These are phyloP conservation scores for Drosophila willistoni DNA, from an alignment of 1,140 invertebrate genomes.

Conservation along the genomic window DNA sequence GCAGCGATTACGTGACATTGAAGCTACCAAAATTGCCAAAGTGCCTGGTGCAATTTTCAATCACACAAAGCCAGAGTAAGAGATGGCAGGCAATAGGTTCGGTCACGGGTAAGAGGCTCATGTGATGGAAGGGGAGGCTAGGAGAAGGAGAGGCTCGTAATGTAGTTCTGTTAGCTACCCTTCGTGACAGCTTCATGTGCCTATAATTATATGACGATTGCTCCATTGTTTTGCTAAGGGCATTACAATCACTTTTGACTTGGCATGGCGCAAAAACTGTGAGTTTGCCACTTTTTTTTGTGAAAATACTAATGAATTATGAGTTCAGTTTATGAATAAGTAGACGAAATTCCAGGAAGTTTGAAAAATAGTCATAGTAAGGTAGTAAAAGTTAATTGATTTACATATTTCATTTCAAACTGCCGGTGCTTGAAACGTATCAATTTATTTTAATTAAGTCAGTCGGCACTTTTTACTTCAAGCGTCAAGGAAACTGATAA, in stretches of 20 bases:
- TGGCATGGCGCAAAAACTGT: background rate
- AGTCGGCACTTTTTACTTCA: background rate
- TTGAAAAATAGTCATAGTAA: background rate
- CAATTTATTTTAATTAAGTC: background rate
- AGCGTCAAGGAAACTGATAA: too few species aligned
- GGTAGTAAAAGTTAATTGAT: background rate
- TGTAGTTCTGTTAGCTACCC: slow-evolving; percentile 18
- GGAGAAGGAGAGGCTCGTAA: too few species aligned
- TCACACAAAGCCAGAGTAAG: slow-evolving; percentile 41
- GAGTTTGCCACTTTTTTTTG: background rate
- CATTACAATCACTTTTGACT: slow-evolving; percentile 26
- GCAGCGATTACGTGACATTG: slow-evolving; percentile 77
- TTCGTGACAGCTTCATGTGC: slow-evolving; percentile 55
- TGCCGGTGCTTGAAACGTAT: background rate
- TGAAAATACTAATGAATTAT: background rate
- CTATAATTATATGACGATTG: slow-evolving; percentile 18
- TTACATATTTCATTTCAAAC: background rate
- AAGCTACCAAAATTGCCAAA: slow-evolving; percentile 60
- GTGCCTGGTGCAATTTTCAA: slow-evolving; percentile 58
- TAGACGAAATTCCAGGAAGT: background rate
- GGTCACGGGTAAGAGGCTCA: background rate
- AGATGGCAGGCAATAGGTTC: slow-evolving; percentile 32
- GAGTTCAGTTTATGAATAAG: slow-evolving; percentile 1
- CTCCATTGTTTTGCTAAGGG: slow-evolving; percentile 31
- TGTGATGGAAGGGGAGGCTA: background rate